Evolutionary conservation across 2,888 invertebrate species (phyloP), one percentile per base, ranked within the genome.

Genomic region (Morpho achilles): DNA sequence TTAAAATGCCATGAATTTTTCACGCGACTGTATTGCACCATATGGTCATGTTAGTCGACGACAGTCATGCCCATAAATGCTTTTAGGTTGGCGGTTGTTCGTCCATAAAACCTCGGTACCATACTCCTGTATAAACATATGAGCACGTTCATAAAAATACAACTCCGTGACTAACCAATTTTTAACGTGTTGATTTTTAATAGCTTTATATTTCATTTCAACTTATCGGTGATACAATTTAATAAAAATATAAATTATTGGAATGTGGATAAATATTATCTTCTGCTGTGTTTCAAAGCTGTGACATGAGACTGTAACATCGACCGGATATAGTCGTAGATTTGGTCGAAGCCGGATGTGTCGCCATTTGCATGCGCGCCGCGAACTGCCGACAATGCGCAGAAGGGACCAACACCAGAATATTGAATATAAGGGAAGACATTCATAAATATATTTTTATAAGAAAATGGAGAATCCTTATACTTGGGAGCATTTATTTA

Each of bases 1-100:
- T 47, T 47, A 52, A 56, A 54, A 47, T 58, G 46, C 48, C 22
- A 52, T 58, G 46, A 44, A 51, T 60, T 77, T 71, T 77, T 67
- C 67, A 62, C 71, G 63, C 69, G 77, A 75, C 69, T 79, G 84
- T 86, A 83, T 80, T 54, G 67, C 70, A 73, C 86, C 88, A 89
- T 89, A 88, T 89, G 88, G 87, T 73, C 67, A 67, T 67, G 71
- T 73, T 79, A 75, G 74, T 74, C 74, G 74, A 76, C 75, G 79
- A 74, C 80, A 73, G 76, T 80, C 84, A 77, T 77, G 79, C 63
- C 87, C 84, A 82, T 88, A 87, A 83, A 85, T 81, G 80, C 81
- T 79, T 82, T 85, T 82, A 81, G 77, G 76, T 82, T 76, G 73
- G 69, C 69, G 76, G 76, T 81, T 76, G 73, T 70, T 69, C 68